These are phyloP conservation scores for Monopis laevigella DNA, from an alignment of 2,888 invertebrate species.

Conservation along the genomic window DNA sequence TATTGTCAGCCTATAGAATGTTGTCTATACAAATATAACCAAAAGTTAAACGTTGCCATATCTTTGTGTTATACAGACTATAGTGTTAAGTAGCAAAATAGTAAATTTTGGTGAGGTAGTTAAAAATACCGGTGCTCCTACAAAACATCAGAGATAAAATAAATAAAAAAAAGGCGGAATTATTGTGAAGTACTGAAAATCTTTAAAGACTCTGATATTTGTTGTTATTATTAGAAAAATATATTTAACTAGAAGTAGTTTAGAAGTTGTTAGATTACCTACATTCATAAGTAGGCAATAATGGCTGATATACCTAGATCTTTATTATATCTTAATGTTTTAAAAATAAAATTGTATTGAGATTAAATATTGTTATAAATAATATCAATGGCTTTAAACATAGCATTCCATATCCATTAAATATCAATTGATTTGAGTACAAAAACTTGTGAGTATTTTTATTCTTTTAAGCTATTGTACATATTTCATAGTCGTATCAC, in stretches of 20 bases:
- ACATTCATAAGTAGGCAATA: slow-evolving; percentile 24
- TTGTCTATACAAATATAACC: slow-evolving; percentile 26
- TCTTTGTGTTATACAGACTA: slow-evolving; percentile 35
- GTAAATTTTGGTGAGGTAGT: slow-evolving; percentile 21
- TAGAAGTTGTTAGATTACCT: slow-evolving; percentile 24
- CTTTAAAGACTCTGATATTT: slow-evolving; percentile 33
- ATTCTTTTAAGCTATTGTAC: no score
- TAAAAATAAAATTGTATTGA: slow-evolving; percentile 28
- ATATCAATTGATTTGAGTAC: slow-evolving; percentile 2
- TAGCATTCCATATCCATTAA: slow-evolving; percentile 35
- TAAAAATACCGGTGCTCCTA: slow-evolving; percentile 50
- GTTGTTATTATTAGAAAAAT: slow-evolving; percentile 38
- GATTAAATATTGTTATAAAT: slow-evolving; percentile 19
- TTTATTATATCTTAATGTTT: no score
- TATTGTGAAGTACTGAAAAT: slow-evolving; percentile 33
- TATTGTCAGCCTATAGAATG: no score
- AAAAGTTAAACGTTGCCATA: slow-evolving; percentile 55
- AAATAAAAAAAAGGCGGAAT: slow-evolving; percentile 29
- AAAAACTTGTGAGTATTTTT: no score
- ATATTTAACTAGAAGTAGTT: slow-evolving; percentile 37
- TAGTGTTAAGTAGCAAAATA: slow-evolving; percentile 14
- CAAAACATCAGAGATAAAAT: slow-evolving; percentile 43
- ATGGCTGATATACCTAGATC: slow-evolving; percentile 21
- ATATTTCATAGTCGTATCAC: no score
- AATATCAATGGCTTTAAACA: slow-evolving; percentile 31